Evolutionary conservation across 2,888 invertebrate genomes (phyloP), one percentile per base, ranked within the genome.

Genomic region (Melieria crassipennis): DNA sequence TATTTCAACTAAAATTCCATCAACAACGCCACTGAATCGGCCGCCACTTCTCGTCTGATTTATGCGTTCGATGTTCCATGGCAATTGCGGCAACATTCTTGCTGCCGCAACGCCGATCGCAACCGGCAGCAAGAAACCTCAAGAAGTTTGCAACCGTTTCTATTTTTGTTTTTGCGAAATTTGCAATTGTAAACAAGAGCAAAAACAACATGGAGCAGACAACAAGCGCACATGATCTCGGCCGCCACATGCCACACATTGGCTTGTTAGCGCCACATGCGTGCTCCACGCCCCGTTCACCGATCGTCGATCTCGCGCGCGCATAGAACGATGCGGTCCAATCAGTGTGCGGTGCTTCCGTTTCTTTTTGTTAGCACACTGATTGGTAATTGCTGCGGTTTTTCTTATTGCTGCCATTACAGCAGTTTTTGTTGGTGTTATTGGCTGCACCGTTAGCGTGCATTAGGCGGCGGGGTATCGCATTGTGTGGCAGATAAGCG

Each of bases 341-440:
- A 57, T 75, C 74, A 76, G 76, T 75, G 75, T 76, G 72, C 74
- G 75, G 75, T 75, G 69, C 71, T 75, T 78, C 75, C 76, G 77
- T 71, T 76, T 61, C 9, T 57, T 30, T 57, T 57, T 52, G 7
- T 13, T 30, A 30, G 30, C 30, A 1, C 2, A 30, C 30, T 30
- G 30, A 30, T 30, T 30, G 11, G 52, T 52, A n/a, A 7, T 52
- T 4, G 13, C 13, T 52, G 52, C 13, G 50, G 50, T 50, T 50
- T 50, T n/a, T 11, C 9, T 52, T 11, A 52, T 52, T 52, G 52
- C 52, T 52, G 52, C 9, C 13, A 9, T 13, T 52, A 5, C 7
- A 7, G 6, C 52, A n/a, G 52, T 52, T 52, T 11, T 52, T 52
- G 52, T 52, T 52, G 52, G 7, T 52, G 52, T 52, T 52, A 52